Evolutionary conservation across 2,113 vertebrate species (phyloP), one percentile per base, ranked within the genome.

Genomic region (Eidolon helvum): DNA sequence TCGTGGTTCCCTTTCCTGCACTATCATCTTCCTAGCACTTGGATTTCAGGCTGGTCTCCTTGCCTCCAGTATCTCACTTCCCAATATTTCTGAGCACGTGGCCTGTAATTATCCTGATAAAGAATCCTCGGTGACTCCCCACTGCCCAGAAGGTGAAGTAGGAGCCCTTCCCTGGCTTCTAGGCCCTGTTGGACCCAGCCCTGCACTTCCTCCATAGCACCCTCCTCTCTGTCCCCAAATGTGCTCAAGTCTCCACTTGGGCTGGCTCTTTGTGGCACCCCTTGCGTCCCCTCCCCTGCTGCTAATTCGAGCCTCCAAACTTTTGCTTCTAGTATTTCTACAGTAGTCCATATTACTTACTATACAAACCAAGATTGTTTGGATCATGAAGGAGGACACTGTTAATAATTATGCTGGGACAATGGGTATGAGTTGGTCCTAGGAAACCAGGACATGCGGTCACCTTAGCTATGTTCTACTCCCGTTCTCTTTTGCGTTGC

Each of bases 1-100:
- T 53, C 0, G 0, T 12, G 14, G 5, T 26, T 33, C 7, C 55
- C 35, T 9, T 2, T 28, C 57, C 12, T 38, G 22, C 2, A 28
- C 87, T 30, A 0, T 12, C 35, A 10, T 12, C 7, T 7, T 63
- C 63, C 53, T 2, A 4, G 40, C 19, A 30, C 28, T 43, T 7
- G 24, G 59, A 35, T 45, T 79, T 71, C 43, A 28, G 30, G 35
- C 68, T 21, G 7, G n/a, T 53, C 15, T 78, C 30, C 24, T 91
- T 19, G 30, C 16, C 38, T 40, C 78, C 28, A n/a, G 24, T 15
- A 7, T 50, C 19, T 50, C 9, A 1, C 21, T 82, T 10, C 40
- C 66, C 16, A 19, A 2, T 12, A 68, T 69, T 50, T 72, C 71
- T 74, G 68, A 43, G 57, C 28, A 11, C 0, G 4, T 19, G 21